Percentiles rank a stretch among this genome's conserved stretches.
Evolutionary conservation across 2,797 vertebrate species (phyloP).

Genomic region (Cheirogaleus major): DNA sequence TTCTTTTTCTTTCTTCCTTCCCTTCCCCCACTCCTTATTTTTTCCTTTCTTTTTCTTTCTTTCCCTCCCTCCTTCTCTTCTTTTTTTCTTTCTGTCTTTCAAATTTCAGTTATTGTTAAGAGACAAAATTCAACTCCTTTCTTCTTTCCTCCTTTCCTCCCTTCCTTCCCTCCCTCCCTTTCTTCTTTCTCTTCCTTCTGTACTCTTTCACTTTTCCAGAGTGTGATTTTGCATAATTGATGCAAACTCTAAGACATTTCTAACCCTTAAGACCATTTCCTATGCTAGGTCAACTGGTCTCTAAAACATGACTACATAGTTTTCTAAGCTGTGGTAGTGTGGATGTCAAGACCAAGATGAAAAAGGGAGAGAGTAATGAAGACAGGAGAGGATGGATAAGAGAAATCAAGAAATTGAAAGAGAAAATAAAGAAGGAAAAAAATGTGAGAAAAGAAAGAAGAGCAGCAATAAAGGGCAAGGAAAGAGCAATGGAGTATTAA

Average conservation of each 20-base stretch:
- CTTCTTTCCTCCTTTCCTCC: background rate
- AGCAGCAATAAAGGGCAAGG: background rate
- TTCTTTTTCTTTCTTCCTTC: accelerated
- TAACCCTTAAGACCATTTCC: background rate
- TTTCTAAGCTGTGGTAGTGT: background rate
- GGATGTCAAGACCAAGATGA: background rate
- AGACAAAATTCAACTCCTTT: background rate
- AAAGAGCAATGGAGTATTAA: background rate
- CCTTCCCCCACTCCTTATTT: too few species aligned
- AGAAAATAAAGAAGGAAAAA: background rate
- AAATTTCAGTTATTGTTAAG: background rate
- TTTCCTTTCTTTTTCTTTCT: accelerated
- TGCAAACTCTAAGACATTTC: background rate
- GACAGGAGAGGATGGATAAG: background rate
- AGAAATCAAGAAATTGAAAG: background rate
- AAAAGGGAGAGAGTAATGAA: background rate
- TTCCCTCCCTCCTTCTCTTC: too few species aligned
- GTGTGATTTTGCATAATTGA: background rate
- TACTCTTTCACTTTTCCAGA: background rate
- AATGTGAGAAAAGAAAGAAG: too few species aligned
- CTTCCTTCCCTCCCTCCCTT: background rate
- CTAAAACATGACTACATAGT: background rate
- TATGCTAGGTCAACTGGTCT: background rate
- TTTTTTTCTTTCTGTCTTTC: background rate
- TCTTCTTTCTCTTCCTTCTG: background rate